These are phyloP conservation scores for Isurus oxyrinchus DNA, from an alignment of 2,113 vertebrate genomes.

Conservation along the genomic window DNA sequence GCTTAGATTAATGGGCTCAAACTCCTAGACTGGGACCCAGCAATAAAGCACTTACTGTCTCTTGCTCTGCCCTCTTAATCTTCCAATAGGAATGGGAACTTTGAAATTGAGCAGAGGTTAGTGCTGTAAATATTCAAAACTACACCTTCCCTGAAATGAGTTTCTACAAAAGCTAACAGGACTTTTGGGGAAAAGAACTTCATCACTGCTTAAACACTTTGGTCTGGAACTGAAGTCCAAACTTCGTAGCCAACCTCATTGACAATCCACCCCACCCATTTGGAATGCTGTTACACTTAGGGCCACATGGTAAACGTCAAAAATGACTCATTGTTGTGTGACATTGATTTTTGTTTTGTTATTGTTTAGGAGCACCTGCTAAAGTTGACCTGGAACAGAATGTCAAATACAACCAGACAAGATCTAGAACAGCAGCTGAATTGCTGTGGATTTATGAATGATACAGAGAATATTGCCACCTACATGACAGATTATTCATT, in stretches of 20 bases:
- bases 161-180: background rate
- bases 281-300: background rate
- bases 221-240: background rate
- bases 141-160: background rate
- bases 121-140: background rate
- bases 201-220: background rate
- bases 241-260: background rate
- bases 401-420: constrained; percentile 58
- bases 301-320: background rate
- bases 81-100: background rate
- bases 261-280: background rate
- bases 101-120: background rate
- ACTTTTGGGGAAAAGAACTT: background rate
- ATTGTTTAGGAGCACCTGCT: constrained; percentile 63
- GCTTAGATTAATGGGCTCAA: background rate
- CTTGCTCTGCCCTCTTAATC: background rate
- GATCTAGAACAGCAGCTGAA: constrained; percentile 69
- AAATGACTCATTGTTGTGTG: background rate
- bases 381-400: constrained; percentile 61
- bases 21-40: background rate
- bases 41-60: background rate
- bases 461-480: constrained; percentile 30
- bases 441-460: constrained; percentile 79
- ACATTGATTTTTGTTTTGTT: background rate
- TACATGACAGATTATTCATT: constrained; percentile 48